A percentile compares a stretch with the other conserved stretches of the same genome.
Evolutionary conservation across 2,888 invertebrate species (phyloP).

Genomic region (Dynastes hyllus): DNA sequence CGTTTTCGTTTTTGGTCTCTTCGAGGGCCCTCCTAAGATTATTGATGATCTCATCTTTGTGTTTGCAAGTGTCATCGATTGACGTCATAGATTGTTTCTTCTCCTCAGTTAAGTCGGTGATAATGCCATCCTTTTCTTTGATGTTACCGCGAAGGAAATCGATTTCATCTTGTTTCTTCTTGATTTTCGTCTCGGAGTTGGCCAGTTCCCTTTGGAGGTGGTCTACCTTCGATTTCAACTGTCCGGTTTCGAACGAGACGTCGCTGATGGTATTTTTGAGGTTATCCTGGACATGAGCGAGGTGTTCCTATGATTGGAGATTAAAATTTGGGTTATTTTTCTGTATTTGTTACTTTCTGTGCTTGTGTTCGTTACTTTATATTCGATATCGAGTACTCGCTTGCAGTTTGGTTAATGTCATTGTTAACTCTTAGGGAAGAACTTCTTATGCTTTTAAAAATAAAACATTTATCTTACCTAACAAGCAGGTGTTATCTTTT

Average conservation of each 20-base stretch:
- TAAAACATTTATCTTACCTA: too few species aligned
- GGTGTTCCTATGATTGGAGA: slow-evolving; percentile 61
- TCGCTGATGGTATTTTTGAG: slow-evolving; percentile 64
- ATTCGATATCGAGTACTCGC: too few species aligned
- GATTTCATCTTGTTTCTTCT: slow-evolving; percentile 53
- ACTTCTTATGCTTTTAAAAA: too few species aligned
- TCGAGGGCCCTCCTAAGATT: slow-evolving; percentile 56
- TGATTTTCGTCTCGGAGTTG: slow-evolving; percentile 42
- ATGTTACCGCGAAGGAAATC: slow-evolving; percentile 43
- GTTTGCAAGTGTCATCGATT: slow-evolving; percentile 26
- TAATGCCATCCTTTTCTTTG: slow-evolving; percentile 50
- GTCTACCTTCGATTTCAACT: slow-evolving; percentile 62
- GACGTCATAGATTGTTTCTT: slow-evolving; percentile 27
- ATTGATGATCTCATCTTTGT: slow-evolving; percentile 52
- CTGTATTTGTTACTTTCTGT: too few species aligned
- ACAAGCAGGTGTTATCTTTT: too few species aligned
- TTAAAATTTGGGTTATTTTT: too few species aligned
- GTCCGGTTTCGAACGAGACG: slow-evolving; percentile 62
- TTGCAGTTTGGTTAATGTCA: too few species aligned
- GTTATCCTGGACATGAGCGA: slow-evolving; percentile 64
- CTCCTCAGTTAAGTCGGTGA: slow-evolving; percentile 40
- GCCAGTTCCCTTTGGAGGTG: slow-evolving; percentile 52
- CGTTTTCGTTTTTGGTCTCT: slow-evolving; percentile 51
- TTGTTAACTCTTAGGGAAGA: too few species aligned
- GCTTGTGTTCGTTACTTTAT: too few species aligned